These are phyloP conservation scores for Tupaia chinensis DNA, from an alignment of 2,113 vertebrate genomes.

Conservation along the genomic window DNA sequence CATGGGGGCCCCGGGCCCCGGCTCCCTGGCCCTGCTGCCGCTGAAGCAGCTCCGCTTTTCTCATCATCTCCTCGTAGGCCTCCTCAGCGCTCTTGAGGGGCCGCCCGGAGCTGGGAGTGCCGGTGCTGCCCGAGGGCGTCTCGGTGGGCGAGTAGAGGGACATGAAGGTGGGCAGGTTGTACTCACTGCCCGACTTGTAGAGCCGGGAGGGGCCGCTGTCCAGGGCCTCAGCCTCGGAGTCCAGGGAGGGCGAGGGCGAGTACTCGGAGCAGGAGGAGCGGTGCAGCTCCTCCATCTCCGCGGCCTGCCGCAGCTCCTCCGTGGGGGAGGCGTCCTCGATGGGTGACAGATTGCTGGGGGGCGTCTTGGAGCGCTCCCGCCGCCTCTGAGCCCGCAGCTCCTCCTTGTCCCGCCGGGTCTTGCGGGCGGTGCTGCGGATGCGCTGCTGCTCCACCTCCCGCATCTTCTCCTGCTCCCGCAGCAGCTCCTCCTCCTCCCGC, in stretches of 20 bases:
- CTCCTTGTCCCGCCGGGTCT: slow-evolving; percentile 98
- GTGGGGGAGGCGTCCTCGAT: slow-evolving; percentile 99
- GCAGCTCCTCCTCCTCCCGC: slow-evolving; percentile 97
- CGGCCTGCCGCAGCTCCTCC: slow-evolving; percentile 97
- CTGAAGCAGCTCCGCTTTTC: slow-evolving; percentile 97
- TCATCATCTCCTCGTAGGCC: slow-evolving; percentile 99
- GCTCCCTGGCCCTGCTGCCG: slow-evolving; percentile 91
- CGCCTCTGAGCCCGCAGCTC: slow-evolving; percentile 97
- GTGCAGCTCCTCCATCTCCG: slow-evolving; percentile 99
- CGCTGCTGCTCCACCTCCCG: slow-evolving; percentile 98
- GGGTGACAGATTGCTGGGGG: slow-evolving; percentile 98
- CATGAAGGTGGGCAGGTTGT: slow-evolving; percentile 98
- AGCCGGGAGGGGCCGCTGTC: slow-evolving; percentile 93
- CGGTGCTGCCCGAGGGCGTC: slow-evolving; percentile 84
- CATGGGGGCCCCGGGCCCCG: slow-evolving; percentile 85
- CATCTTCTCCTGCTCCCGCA: slow-evolving; percentile 98
- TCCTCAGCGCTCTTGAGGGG: slow-evolving; percentile 98
- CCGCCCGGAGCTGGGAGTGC: slow-evolving; percentile 90
- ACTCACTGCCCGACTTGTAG: slow-evolving; percentile 97
- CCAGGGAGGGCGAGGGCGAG: slow-evolving; percentile 97
- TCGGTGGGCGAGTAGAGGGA: slow-evolving; percentile 98
- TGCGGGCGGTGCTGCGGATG: slow-evolving; percentile 96
- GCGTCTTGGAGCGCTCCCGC: slow-evolving; percentile 97
- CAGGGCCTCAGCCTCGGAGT: slow-evolving; percentile 96
- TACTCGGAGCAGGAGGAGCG: slow-evolving; percentile 98